These are phyloP conservation scores for Parascotia fuliginaria DNA, from an alignment of 2,888 invertebrate genomes.

Conservation along the genomic window DNA sequence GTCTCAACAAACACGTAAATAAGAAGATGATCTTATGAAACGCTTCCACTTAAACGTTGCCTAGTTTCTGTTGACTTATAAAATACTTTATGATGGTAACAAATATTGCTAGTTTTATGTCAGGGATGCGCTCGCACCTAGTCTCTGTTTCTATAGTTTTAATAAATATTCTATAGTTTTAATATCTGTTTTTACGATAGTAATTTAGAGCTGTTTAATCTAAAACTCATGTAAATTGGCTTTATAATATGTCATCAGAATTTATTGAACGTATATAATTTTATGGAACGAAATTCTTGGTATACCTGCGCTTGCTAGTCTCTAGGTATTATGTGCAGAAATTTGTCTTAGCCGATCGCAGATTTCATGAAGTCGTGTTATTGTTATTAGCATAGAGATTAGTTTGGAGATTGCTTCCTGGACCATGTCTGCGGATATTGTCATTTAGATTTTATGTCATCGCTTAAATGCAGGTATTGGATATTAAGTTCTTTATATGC, in stretches of 20 bases:
- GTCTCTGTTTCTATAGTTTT: conserved; percentile 54
- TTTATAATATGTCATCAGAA: conserved; percentile 49
- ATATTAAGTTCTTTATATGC: conserved; percentile 6
- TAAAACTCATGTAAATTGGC: conserved; percentile 48
- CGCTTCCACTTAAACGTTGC: conserved; percentile 47
- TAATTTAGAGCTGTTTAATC: conserved; percentile 54
- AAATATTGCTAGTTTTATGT: conserved; percentile 65
- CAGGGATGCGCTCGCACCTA: conserved; percentile 48
- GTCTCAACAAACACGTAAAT: conserved; percentile 52
- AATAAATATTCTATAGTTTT: conserved; percentile 53
- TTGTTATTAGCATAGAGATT: conserved; percentile 78
- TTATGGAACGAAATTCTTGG: conserved; percentile 33
- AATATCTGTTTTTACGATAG: conserved; percentile 48
- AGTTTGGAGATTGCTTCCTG: conserved; percentile 69
- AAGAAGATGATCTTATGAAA: conserved; percentile 53
- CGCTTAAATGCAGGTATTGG: conserved; percentile 10
- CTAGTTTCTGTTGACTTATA: conserved; percentile 55
- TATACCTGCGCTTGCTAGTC: conserved; percentile 9
- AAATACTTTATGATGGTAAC: conserved; percentile 66
- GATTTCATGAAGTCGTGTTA: conserved; percentile 48
- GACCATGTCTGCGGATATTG: conserved; percentile 47
- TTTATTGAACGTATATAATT: conserved; percentile 41
- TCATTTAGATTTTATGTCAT: conserved; percentile 45
- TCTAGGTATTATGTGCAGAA: conserved; percentile 9
- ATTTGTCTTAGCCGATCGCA: conserved; percentile 42